These are phyloP conservation scores for Ephestia elutella DNA, from an alignment of 1,140 invertebrate species.

Conservation along the genomic window DNA sequence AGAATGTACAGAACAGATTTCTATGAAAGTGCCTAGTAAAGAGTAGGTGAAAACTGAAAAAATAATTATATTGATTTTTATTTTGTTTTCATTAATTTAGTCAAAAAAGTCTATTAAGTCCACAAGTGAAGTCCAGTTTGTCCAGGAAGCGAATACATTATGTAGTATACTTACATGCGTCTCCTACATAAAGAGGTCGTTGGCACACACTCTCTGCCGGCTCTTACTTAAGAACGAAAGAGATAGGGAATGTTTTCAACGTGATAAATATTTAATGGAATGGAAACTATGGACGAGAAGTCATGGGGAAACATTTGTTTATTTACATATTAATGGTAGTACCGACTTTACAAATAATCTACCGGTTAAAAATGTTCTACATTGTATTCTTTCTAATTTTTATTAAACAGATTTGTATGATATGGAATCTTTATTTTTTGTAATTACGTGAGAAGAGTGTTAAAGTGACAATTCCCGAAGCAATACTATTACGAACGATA, in stretches of 20 bases:
- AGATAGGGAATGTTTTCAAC: slow-evolving; percentile 16
- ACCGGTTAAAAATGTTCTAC: too few relatives aligned
- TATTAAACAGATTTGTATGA: neutral
- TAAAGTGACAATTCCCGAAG: too few relatives aligned
- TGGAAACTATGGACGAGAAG: slow-evolving; percentile 9
- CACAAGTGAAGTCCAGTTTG: slow-evolving; percentile 18
- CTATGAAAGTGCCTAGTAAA: too few relatives aligned
- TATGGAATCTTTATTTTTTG: too few relatives aligned
- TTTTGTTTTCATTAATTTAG: neutral
- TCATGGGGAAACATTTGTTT: neutral
- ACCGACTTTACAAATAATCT: neutral
- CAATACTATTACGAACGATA: too few relatives aligned
- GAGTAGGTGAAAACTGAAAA: too few relatives aligned
- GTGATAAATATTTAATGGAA: slow-evolving; percentile 18
- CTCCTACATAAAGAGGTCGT: slow-evolving; percentile 43
- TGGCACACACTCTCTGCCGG: slow-evolving; percentile 20
- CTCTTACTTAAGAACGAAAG: slow-evolving; percentile 13
- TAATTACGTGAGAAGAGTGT: too few relatives aligned
- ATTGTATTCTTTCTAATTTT: neutral
- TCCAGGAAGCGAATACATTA: slow-evolving; percentile 39
- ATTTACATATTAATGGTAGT: slow-evolving; percentile 15
- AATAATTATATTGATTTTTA: too few relatives aligned
- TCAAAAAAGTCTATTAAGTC: neutral
- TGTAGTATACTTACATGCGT: slow-evolving; percentile 16
- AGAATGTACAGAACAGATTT: too few relatives aligned